A percentile compares a stretch with the other conserved stretches of the same genome.
phyloP scores from a whole-genome alignment of 1,140 invertebrate species.

The Pseudomyrmex cubaensis region DNA sequence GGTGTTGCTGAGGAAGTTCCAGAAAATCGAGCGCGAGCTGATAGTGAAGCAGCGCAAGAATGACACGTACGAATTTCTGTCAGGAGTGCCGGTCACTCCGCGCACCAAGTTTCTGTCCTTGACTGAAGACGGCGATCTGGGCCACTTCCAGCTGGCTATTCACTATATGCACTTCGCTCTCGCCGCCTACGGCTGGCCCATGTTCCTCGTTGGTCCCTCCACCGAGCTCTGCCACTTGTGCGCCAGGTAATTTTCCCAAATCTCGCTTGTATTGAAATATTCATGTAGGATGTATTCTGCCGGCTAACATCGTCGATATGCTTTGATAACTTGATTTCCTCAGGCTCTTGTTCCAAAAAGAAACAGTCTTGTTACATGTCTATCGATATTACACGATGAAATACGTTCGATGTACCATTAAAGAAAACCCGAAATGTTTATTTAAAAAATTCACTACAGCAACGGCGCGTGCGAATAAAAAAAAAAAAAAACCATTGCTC shows the following conservation, averaged over 20 bases:
- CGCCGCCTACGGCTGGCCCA: conserved; percentile 96
- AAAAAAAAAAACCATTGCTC: too few species aligned
- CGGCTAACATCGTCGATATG: too few species aligned
- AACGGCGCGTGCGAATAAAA: too few species aligned
- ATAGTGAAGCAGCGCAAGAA: conserved; percentile 93
- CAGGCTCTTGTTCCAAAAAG: too few species aligned
- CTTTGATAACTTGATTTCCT: too few species aligned
- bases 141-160: conserved; percentile 91
- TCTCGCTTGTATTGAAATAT: not conserved
- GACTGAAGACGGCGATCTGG: conserved; percentile 90
- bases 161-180: conserved; percentile 96
- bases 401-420: too few species aligned
- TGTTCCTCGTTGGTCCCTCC: conserved; percentile 91
- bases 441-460: too few species aligned
- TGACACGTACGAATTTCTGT: conserved; percentile 96
- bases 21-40: conserved; percentile 92
- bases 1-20: conserved; percentile 92
- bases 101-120: conserved; percentile 93
- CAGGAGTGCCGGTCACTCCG: conserved; percentile 94
- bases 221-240: conserved; percentile 91
- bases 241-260: conserved; percentile 85
- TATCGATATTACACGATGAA: too few species aligned
- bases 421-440: too few species aligned
- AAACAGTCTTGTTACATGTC: too few species aligned
- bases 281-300: not conserved